Conservation (phyloP, 2,888 invertebrate genomes). For the Nowickia ferox region DNA sequence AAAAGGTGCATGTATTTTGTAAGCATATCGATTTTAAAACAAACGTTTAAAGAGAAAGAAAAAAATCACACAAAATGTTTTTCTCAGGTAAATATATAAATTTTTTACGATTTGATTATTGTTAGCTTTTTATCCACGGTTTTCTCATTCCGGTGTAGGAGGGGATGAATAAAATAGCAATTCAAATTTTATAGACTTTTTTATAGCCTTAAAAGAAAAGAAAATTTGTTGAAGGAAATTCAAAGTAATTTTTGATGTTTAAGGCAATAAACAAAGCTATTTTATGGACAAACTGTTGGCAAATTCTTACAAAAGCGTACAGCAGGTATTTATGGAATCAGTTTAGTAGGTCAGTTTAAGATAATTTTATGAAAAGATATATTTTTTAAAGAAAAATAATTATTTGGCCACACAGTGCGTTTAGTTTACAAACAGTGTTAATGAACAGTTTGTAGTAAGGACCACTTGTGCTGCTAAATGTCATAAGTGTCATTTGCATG, state of each 20-base stretch:
- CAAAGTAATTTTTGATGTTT: neutral
- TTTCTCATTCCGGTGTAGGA: neutral
- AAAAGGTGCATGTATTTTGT: constrained; percentile 46
- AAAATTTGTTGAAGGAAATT: constrained; percentile 14
- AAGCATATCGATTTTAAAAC: constrained; percentile 37
- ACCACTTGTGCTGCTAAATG: no score
- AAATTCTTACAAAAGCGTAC: neutral
- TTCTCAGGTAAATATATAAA: neutral
- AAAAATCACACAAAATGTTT: neutral
- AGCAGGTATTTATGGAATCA: neutral
- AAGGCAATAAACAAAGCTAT: neutral
- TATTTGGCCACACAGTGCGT: no score
- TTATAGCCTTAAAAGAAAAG: constrained; percentile 11
- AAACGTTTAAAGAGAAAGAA: neutral
- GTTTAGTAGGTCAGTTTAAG: constrained; percentile 11
- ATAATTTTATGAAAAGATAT: neutral
- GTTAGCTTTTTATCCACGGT: neutral
- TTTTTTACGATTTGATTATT: constrained; percentile 31
- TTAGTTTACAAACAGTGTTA: no score
- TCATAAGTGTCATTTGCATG: no score
- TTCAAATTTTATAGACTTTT: constrained; percentile 17
- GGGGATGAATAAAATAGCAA: neutral
- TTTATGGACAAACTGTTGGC: neutral
- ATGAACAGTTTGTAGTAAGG: no score
- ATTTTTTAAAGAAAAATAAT: no score